Conservation (phyloP, 2,113 vertebrate genomes). For the Tachycineta bicolor region DNA sequence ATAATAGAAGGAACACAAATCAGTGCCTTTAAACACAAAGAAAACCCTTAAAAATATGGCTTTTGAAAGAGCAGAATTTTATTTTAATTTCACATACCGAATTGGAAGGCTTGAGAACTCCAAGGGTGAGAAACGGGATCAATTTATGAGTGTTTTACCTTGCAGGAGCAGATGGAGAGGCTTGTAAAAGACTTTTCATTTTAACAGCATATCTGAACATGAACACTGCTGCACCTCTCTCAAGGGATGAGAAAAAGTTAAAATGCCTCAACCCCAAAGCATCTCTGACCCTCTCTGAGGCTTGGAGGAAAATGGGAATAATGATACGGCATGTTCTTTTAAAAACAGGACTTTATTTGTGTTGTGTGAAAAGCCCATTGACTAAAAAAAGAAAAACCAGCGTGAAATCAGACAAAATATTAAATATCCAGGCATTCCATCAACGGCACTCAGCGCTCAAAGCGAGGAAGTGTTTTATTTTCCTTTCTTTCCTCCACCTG, state of each 20-base stretch:
- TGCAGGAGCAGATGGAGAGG: not conserved
- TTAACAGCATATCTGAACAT: not conserved
- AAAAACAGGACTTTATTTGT: not conserved
- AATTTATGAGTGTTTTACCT: not conserved
- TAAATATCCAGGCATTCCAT: not conserved
- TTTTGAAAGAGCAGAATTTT: not conserved
- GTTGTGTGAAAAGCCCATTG: not conserved
- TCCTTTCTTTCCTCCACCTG: not conserved
- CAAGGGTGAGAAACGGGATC: not conserved
- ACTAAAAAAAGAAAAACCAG: not conserved
- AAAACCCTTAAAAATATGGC: not conserved
- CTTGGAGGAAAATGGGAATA: not conserved
- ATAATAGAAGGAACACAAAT: not conserved
- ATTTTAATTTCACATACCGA: not conserved
- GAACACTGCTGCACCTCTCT: not conserved
- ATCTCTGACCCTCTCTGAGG: not conserved
- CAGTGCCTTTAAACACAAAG: not conserved
- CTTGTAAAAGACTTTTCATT: not conserved
- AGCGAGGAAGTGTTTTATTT: not conserved
- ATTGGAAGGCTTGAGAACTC: not conserved
- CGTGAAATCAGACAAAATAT: not conserved
- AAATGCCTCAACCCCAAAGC: not conserved
- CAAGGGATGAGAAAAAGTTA: not conserved
- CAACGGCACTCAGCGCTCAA: not conserved
- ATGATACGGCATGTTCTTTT: fast-evolving